Percentiles rank a stretch among this genome's conserved stretches.
These are phyloP conservation scores for Drosophila nr. medialis DNA, from an alignment of 2,888 invertebrate species.

Conservation along the genomic window DNA sequence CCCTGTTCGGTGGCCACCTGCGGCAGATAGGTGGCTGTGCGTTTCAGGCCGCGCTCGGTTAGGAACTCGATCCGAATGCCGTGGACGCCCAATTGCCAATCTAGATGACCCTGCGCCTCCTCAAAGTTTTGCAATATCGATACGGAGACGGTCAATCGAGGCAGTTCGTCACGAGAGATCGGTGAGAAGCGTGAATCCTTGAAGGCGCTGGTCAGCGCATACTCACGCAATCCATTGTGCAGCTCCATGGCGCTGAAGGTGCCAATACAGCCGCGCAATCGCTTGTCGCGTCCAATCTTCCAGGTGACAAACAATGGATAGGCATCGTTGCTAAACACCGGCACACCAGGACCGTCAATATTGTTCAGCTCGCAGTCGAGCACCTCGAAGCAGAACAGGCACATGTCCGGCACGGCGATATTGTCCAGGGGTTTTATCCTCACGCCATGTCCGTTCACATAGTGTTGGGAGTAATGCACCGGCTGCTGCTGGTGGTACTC, in stretches of 20 bases:
- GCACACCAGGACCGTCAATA: constrained; percentile 95
- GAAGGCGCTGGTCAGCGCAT: constrained; percentile 98
- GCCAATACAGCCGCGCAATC: constrained; percentile 98
- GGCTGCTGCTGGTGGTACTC: constrained; percentile 69
- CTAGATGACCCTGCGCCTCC: constrained; percentile 96
- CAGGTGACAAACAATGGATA: constrained; percentile 99
- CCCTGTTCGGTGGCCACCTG: constrained; percentile 99
- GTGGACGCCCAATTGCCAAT: constrained; percentile 98
- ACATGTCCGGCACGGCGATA: constrained; percentile 97
- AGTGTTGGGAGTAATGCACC: constrained; percentile 65
- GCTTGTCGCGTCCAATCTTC: constrained; percentile 98
- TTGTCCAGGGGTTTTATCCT: constrained; percentile 74
- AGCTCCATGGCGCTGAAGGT: constrained; percentile 99
- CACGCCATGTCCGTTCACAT: constrained; percentile 84
- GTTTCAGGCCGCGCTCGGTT: constrained; percentile 96
- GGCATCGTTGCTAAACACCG: constrained; percentile 97
- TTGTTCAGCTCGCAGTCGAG: constrained; percentile 97
- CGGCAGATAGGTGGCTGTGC: constrained; percentile 99
- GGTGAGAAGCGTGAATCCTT: constrained; percentile 98
- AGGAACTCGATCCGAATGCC: constrained; percentile 99
- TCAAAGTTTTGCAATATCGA: constrained; percentile 97
- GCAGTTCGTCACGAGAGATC: constrained; percentile 96
- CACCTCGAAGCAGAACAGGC: constrained; percentile 99
- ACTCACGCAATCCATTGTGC: constrained; percentile 97
- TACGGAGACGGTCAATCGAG: constrained; percentile 96